Evolutionary conservation across 2,888 invertebrate genomes (phyloP).

Genomic region (Caenorhabditis sp.): DNA sequence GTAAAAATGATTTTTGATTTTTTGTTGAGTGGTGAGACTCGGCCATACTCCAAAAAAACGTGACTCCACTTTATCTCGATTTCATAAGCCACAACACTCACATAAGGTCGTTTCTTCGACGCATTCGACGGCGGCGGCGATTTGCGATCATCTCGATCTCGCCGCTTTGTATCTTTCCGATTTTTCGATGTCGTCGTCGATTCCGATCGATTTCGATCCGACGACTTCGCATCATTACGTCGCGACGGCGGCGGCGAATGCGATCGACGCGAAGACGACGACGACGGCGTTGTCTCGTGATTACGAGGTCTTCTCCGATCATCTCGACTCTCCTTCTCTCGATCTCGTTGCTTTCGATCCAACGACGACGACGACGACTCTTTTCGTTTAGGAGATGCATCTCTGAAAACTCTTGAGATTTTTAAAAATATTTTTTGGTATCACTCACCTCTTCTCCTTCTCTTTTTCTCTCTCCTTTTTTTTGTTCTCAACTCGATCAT

Average conservation of each 20-base stretch:
- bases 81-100: not conserved
- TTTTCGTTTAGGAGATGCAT: not conserved
- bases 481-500: not conserved
- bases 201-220: not conserved
- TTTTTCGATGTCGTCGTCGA: not conserved
- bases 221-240: not conserved
- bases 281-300: not conserved
- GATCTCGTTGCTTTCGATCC: not conserved
- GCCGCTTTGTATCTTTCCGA: not conserved
- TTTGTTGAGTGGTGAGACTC: too few relatives aligned
- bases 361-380: not conserved
- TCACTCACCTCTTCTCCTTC: not conserved
- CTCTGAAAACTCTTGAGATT: too few relatives aligned
- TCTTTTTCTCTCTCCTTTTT: not conserved
- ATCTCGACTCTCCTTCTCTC: not conserved
- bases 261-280: not conserved
- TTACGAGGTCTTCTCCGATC: not conserved
- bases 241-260: not conserved
- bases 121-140: not conserved
- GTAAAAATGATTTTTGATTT: too few relatives aligned
- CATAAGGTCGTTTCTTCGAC: not conserved
- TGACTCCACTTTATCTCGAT: too few relatives aligned
- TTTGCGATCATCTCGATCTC: not conserved
- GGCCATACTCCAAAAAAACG: too few relatives aligned
- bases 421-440: too few relatives aligned